These are phyloP conservation scores for Drosophila anomalata DNA, from an alignment of 2,888 invertebrate species.

Conservation along the genomic window DNA sequence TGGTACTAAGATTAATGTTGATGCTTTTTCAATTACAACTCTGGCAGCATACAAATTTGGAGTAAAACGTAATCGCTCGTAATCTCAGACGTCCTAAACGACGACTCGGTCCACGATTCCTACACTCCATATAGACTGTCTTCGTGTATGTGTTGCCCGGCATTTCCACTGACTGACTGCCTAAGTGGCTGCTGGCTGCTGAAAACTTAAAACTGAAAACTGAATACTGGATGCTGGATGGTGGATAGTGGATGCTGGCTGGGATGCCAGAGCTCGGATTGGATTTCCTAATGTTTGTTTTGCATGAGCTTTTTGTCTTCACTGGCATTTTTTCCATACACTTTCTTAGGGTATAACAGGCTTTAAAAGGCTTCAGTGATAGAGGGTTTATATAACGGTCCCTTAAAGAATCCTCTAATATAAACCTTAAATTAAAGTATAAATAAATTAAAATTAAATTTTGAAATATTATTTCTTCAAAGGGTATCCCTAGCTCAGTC, in stretches of 20 bases:
- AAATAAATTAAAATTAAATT: background rate
- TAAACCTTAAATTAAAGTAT: background rate
- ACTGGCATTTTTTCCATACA: conserved; percentile 24
- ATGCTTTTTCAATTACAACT: conserved; percentile 83
- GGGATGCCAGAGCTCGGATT: conserved; percentile 67
- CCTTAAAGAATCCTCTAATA: too few relatives aligned
- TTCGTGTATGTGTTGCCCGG: conserved; percentile 30
- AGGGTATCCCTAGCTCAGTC: background rate
- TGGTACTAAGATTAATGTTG: conserved; percentile 82
- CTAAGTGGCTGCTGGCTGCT: conserved; percentile 72
- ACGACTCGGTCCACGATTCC: conserved; percentile 49
- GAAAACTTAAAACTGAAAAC: conserved; percentile 45
- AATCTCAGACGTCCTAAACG: conserved; percentile 79
- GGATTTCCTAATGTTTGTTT: conserved; percentile 81
- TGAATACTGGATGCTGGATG: conserved; percentile 58
- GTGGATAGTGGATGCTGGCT: conserved; percentile 57
- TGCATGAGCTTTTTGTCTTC: conserved; percentile 69
- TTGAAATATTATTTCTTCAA: background rate
- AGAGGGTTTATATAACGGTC: background rate
- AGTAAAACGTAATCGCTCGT: conserved; percentile 80
- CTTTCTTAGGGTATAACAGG: background rate
- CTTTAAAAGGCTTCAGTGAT: background rate
- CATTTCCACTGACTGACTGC: conserved; percentile 67
- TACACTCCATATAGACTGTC: conserved; percentile 14
- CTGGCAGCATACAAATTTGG: conserved; percentile 81